Base-by-base conservation (phyloP, 2,113 vertebrate species). In the Stercorarius parasiticus region DNA sequence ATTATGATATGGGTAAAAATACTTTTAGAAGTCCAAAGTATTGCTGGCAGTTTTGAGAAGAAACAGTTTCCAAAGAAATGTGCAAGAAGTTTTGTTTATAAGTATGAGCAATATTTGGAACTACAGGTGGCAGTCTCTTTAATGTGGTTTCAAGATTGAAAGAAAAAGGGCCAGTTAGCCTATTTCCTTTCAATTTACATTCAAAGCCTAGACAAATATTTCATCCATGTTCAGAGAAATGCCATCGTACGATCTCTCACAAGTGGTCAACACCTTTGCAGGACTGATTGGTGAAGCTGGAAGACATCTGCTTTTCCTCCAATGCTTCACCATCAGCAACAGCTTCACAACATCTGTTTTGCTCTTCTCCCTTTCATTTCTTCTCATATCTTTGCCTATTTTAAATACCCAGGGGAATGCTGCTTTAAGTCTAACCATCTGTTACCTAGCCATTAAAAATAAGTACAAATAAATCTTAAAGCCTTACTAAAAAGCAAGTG, bases 291-390 rank as follows among this genome's bases (percentile, higher is more conserved):
- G 82, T 84, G 76, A 67, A 78, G 15, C 5, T 92, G 64, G 80
- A 88, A 90, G 71, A 79, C 88, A 74, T 64, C 86, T 88, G 69
- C 52, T 78, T 64, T 32, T 82, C 38, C 59, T 92, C n/a, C 47
- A 0, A 14, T 52, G 69, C 85, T 56, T 90, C 79, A 85, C 36
- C 82, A 69, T 3, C 70, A 93, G 11, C 85, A 88, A 34, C 82
- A 86, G 85, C 86, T 81, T 96, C 76, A 71, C 49, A 95, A 91
- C 95, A 93, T 94, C 90, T 94, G 82, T 62, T 94, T 94, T 64
- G 15, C 83, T 71, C 23, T 66, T 86, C 73, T 86, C 29, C 30
- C 23, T 95, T 88, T 92, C 70, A 90, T 90, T 88, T 66, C 71
- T 88, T 92, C 80, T 88, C 50, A 9, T 78, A 50, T 61, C 64